Base-by-base conservation (phyloP, 2,888 invertebrate species). In the Aporophyla lueneburgensis region DNA sequence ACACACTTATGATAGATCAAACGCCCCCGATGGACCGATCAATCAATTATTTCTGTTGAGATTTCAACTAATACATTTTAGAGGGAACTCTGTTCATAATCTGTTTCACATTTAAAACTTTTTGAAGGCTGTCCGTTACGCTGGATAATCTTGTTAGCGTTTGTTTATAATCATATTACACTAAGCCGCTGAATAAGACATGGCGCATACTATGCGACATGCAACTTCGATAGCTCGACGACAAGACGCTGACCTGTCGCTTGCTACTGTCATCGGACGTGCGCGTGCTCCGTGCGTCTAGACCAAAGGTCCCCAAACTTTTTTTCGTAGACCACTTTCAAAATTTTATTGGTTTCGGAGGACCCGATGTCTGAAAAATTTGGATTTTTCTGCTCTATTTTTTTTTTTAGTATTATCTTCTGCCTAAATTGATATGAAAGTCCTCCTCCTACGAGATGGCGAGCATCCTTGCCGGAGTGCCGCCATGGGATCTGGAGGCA, bases 1-100 rank as follows among this genome's bases (percentile, higher is more conserved):
- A 77, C 62, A 72, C 14, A 66, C 59, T 66, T 74, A 62, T 51
- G 12, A 40, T 40, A 59, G 58, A 71, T 69, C 65, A 69, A 85
- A 33, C 73, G 49, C 27, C 12, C 51, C 24, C 58, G n/a, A 14
- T 24, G 58, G 51, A 66, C n/a, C 56, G 27, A 81, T 74, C 84
- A 66, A 80, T 84, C 84, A 72, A 56, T 53, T 51, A 61, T 21
- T 46, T 61, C 33, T 43, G 14, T 40, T 56, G 61, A 51, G 66
- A 66, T 54, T 81, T 65, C 9, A 19, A 16, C 9, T 46, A 61
- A 74, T 49, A 19, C 16, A 74, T 61, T 74, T 43, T 74, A 6
- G 49, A 61, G 27, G 14, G 59, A 81, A 16, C 14, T 33, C 14
- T 3, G 21, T 71, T 40, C 14, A 19, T 51, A 51, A 59, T 51